Base-by-base conservation (phyloP, 2,888 invertebrate genomes). In the Prostheceraeus crozeri region DNA sequence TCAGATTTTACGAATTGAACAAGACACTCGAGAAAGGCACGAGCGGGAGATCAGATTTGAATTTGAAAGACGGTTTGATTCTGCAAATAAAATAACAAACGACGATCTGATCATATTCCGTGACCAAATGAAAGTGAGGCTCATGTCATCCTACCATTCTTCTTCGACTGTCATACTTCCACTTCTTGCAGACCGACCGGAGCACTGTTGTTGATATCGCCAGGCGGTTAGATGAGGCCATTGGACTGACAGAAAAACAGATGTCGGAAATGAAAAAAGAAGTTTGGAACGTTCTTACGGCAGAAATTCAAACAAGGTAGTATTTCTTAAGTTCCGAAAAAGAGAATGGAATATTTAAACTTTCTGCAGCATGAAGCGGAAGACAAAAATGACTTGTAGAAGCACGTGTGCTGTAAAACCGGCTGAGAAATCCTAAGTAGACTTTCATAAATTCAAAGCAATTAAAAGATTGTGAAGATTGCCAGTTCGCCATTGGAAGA, bases 271-370 rank as follows among this genome's bases (percentile, higher is more conserved):
- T 70, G 54, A 71, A 69, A 60, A 70, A 69, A 56, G 71, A 71
- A 48, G 67, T 71, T 35, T 74, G 74, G 57, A 74, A 74, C 64
- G 65, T 76, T 11, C 65, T 76, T 40, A 64, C 69, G 31, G 75
- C 76, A 21, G 76, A 76, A 64, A 75, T 76, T 33, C 70, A 72
- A 62, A 73, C 75, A 40, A 70, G 75, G 75, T 74, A 60, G 8
- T 55, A 16, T n/a, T 56, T 53, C 14, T n/a, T n/a, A n/a, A n/a
- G n/a, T n/a, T n/a, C n/a, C n/a, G n/a, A n/a, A n/a, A n/a, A n/a
- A n/a, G 19, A 14, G 27, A 51, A 54, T 54, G 36, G 11, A 11
- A 55, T 46, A 16, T 45, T 46, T 19, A 14, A 35, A 23, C 11
- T 19, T 23, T 28, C 62, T 60, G 25, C 3, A n/a, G n/a, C n/a